Evolutionary conservation across 2,888 invertebrate species (phyloP).

Genomic region (Notodonta ziczac): DNA sequence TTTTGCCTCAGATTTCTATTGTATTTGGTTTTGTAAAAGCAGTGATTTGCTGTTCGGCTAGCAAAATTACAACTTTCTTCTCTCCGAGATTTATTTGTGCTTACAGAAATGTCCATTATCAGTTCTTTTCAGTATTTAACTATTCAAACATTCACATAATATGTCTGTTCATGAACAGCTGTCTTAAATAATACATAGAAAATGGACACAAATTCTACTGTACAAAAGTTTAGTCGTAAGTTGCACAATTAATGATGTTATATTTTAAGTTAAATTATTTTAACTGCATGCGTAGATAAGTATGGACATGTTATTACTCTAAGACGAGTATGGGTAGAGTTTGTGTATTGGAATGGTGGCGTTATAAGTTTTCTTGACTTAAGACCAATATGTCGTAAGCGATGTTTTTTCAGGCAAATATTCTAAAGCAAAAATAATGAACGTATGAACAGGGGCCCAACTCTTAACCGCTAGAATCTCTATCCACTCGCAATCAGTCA

Average conservation of each 20-base stretch:
- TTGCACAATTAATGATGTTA: slow-evolving; percentile 15
- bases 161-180: background rate
- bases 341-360: slow-evolving; percentile 4
- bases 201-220: slow-evolving; percentile 3
- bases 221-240: slow-evolving; percentile 14
- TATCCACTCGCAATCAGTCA: too few relatives aligned
- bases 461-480: too few relatives aligned
- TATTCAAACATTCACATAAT: background rate
- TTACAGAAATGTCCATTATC: too few relatives aligned
- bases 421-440: too few relatives aligned
- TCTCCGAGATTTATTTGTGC: too few relatives aligned
- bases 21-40: too few relatives aligned
- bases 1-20: too few relatives aligned
- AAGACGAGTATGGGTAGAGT: background rate
- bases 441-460: too few relatives aligned
- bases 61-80: too few relatives aligned
- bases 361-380: background rate
- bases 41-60: too few relatives aligned
- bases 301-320: background rate
- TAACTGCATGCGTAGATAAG: slow-evolving; percentile 28
- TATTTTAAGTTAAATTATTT: slow-evolving; percentile 7
- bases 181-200: background rate
- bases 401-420: background rate
- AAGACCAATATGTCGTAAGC: background rate
- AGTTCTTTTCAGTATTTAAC: too few relatives aligned